A percentile compares a stretch with the other conserved stretches of the same genome.
These are phyloP conservation scores for Bombus superbus DNA, from an alignment of 1,140 invertebrate species.

Conservation along the genomic window DNA sequence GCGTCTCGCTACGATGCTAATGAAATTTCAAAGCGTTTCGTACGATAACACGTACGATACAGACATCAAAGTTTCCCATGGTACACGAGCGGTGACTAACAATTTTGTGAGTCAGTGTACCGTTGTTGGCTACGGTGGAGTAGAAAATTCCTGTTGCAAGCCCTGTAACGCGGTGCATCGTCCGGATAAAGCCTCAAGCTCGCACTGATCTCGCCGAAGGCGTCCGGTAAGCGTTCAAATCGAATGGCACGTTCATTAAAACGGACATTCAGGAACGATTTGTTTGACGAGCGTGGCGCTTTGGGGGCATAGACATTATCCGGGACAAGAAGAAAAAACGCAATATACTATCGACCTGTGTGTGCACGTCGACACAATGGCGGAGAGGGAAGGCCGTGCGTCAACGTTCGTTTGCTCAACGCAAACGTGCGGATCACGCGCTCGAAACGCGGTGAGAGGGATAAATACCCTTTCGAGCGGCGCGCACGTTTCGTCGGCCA, in stretches of 20 bases:
- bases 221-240: conserved; percentile 5
- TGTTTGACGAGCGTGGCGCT: conserved; percentile 30
- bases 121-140: too few relatives aligned
- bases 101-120: too few relatives aligned
- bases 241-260: conserved; percentile 47
- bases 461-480: conserved; percentile 60
- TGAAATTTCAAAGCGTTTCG: too few relatives aligned
- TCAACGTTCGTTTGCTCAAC: conserved; percentile 45
- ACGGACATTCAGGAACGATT: conserved; percentile 32
- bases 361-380: conserved; percentile 39
- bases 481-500: conserved; percentile 56
- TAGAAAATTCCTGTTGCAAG: too few relatives aligned
- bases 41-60: too few relatives aligned
- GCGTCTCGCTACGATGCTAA: too few relatives aligned
- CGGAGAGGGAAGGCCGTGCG: conserved; percentile 8
- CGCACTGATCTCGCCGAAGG: background rate
- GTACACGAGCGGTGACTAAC: too few relatives aligned
- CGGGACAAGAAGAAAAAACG: conserved; percentile 32
- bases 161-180: too few relatives aligned
- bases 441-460: conserved; percentile 19
- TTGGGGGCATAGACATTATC: conserved; percentile 22
- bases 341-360: conserved; percentile 27
- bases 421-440: conserved; percentile 49
- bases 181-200: background rate
- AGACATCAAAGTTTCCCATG: too few relatives aligned